phyloP scores from a whole-genome alignment of 2,888 invertebrate genomes.

The Carterocephalus palaemon region DNA sequence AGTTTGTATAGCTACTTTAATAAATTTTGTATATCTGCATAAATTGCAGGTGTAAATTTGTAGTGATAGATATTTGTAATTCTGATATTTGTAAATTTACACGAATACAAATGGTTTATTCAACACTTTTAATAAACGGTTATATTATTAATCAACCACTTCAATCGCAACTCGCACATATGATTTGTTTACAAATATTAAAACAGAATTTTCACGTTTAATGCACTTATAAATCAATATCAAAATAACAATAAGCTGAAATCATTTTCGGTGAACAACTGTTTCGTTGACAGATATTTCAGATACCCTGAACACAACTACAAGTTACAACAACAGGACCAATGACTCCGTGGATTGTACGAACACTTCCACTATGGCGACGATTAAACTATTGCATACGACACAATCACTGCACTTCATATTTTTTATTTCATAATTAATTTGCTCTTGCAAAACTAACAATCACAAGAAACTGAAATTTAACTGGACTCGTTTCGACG shows the following conservation, averaged over 20 bases:
- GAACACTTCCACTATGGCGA: slow-evolving; percentile 69
- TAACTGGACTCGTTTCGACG: slow-evolving; percentile 50
- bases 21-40: too few relatives aligned
- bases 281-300: slow-evolving; percentile 59
- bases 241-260: slow-evolving; percentile 5
- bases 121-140: too few relatives aligned
- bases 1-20: too few relatives aligned
- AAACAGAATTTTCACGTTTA: slow-evolving; percentile 4
- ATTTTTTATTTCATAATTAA: slow-evolving; percentile 14
- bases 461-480: slow-evolving; percentile 30
- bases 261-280: slow-evolving; percentile 35
- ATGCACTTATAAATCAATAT: background rate
- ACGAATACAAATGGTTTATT: too few relatives aligned
- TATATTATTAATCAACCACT: too few relatives aligned
- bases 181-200: slow-evolving; percentile 42
- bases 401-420: slow-evolving; percentile 38
- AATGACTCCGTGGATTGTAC: slow-evolving; percentile 62
- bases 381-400: slow-evolving; percentile 49
- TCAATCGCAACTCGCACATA: too few relatives aligned
- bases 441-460: background rate
- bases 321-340: slow-evolving; percentile 62
- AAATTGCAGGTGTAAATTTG: too few relatives aligned
- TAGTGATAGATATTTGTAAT: too few relatives aligned
- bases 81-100: too few relatives aligned
- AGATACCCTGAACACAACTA: slow-evolving; percentile 63